Evolutionary conservation across 2,797 vertebrate species (phyloP).

Genomic region (Syngnathus acus): DNA sequence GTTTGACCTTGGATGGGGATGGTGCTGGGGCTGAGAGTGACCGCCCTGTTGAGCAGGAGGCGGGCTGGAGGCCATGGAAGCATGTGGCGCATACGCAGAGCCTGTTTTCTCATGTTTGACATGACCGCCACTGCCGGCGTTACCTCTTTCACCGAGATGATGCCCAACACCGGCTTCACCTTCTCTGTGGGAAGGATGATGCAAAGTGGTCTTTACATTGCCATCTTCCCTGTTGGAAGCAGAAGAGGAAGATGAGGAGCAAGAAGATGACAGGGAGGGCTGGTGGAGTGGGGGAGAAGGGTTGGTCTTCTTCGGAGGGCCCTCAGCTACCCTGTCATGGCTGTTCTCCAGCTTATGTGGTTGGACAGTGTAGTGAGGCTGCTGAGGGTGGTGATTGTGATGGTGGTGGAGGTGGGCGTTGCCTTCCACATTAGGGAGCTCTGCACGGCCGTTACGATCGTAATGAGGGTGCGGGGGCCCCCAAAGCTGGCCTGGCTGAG

Average conservation of each 20-base stretch:
- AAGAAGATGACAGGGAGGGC: constrained; percentile 68
- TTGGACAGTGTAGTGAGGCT: constrained; percentile 64
- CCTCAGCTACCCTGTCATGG: constrained; percentile 57
- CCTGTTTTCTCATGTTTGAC: constrained; percentile 66
- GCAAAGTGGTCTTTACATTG: constrained; percentile 52
- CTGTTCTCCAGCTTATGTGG: constrained; percentile 66
- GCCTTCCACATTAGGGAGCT: constrained; percentile 57
- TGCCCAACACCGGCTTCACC: constrained; percentile 41
- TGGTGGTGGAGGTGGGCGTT: constrained; percentile 63
- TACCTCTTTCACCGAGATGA: constrained; percentile 41
- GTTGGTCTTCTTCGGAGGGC: constrained; percentile 59
- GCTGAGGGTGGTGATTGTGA: constrained; percentile 59
- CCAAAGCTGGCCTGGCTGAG: constrained; percentile 72
- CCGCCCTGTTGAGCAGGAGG: constrained; percentile 52
- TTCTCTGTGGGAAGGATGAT: constrained; percentile 57
- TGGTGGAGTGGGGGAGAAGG: constrained; percentile 65
- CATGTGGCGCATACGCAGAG: constrained; percentile 40
- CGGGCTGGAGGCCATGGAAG: constrained; percentile 46
- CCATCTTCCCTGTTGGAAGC: constrained; percentile 70
- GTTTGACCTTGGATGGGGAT: constrained; percentile 70
- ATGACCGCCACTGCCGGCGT: constrained; percentile 28
- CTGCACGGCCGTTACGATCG: constrained; percentile 69
- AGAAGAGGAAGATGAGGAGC: constrained; percentile 73
- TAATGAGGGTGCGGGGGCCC: constrained; percentile 67
- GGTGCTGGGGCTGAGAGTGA: constrained; percentile 46